Evolutionary conservation across 2,888 invertebrate genomes (phyloP).

Genomic region (Thecophora atra): DNA sequence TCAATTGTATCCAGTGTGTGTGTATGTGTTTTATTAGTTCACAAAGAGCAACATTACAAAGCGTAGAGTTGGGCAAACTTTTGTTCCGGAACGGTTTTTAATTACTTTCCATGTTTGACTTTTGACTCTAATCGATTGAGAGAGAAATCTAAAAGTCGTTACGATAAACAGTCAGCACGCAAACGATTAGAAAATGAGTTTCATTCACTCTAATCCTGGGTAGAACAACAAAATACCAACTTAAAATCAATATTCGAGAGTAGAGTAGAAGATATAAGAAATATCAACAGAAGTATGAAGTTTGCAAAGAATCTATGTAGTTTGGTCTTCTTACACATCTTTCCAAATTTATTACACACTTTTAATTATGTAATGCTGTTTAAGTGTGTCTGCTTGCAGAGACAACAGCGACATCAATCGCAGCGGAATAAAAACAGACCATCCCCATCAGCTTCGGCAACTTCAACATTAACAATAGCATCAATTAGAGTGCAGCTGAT

Average conservation of each 20-base stretch:
- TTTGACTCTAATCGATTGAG: background rate
- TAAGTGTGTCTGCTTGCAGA: background rate
- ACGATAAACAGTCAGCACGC: too few relatives aligned
- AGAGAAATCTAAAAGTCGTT: background rate
- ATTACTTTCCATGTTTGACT: background rate
- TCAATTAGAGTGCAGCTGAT: slow-evolving; percentile 12
- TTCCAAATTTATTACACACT: background rate
- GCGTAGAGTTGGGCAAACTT: background rate
- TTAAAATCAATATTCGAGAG: too few relatives aligned
- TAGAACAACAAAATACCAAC: too few relatives aligned
- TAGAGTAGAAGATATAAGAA: too few relatives aligned
- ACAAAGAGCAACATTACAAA: background rate
- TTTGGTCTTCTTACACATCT: too few relatives aligned
- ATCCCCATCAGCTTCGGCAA: slow-evolving; percentile 11
- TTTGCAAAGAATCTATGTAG: too few relatives aligned
- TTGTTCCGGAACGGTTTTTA: background rate
- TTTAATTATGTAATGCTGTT: background rate
- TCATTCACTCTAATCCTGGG: too few relatives aligned
- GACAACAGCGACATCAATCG: background rate
- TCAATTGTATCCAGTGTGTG: background rate
- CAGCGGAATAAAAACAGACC: background rate
- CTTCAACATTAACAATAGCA: slow-evolving; percentile 19
- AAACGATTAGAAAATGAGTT: too few relatives aligned
- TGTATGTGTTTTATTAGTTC: background rate
- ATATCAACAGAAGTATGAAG: too few relatives aligned